These are phyloP conservation scores for Agapornis roseicollis DNA, from an alignment of 2,113 vertebrate genomes.

Conservation along the genomic window DNA sequence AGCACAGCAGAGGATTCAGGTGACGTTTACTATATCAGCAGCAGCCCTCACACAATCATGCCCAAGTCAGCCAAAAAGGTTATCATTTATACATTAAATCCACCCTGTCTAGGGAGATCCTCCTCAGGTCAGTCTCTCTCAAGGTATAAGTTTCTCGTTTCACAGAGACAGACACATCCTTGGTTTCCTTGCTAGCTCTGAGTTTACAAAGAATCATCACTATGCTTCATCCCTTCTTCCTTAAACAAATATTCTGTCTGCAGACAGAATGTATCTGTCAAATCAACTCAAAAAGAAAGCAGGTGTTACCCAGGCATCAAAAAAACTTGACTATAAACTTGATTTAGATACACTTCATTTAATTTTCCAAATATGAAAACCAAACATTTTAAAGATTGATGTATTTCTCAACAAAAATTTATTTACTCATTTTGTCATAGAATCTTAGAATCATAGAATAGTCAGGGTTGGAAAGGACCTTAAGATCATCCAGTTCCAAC, in stretches of 20 bases:
- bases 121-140: background rate
- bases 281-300: background rate
- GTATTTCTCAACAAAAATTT: background rate
- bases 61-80: too few species aligned
- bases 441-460: too few species aligned
- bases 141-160: background rate
- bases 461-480: too few species aligned
- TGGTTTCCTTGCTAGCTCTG: background rate
- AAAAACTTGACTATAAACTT: background rate
- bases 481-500: too few species aligned
- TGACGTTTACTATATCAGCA: fast-evolving
- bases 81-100: background rate
- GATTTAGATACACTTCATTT: background rate
- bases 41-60: background rate
- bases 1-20: background rate
- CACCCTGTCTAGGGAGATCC: background rate
- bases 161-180: background rate
- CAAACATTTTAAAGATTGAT: background rate
- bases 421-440: background rate
- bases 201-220: background rate
- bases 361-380: background rate
- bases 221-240: background rate
- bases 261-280: background rate
- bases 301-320: background rate
- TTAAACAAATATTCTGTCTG: background rate